phyloP scores from a whole-genome alignment of 2,888 invertebrate genomes.

The Xestia c-nigrum region DNA sequence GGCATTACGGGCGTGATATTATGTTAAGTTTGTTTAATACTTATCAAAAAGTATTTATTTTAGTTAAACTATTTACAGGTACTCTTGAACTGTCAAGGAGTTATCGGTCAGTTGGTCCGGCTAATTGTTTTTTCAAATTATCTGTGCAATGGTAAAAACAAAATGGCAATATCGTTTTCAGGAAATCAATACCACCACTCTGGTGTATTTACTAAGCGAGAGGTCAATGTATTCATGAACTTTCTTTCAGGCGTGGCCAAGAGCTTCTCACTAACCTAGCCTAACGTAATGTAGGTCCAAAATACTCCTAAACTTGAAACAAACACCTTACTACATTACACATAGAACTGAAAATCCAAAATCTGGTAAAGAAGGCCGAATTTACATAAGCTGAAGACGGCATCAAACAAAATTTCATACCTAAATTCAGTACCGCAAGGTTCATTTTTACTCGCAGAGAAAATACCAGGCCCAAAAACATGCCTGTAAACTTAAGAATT shows the following conservation, averaged over 20 bases:
- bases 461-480: neutral
- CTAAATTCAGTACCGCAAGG: neutral
- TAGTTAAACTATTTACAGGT: neutral
- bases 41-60: neutral
- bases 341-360: slow-evolving; percentile 24
- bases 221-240: slow-evolving; percentile 29
- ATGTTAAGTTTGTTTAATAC: neutral
- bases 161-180: neutral
- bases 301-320: neutral
- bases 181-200: neutral
- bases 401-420: slow-evolving; percentile 4
- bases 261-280: slow-evolving; percentile 43
- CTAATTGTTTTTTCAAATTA: no score
- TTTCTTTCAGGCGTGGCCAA: slow-evolving; percentile 12
- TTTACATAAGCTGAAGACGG: neutral
- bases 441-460: neutral
- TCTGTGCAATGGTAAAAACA: neutral
- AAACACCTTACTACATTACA: neutral
- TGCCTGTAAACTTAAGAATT: slow-evolving; percentile 5
- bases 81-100: neutral
- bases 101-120: neutral
- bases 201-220: neutral
- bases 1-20: no score
- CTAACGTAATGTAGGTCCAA: slow-evolving; percentile 29
- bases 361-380: neutral